Percentiles rank a stretch among this genome's conserved stretches.
Conservation (phyloP, 2,888 invertebrate species). For the Torymus aiolomorphi region DNA sequence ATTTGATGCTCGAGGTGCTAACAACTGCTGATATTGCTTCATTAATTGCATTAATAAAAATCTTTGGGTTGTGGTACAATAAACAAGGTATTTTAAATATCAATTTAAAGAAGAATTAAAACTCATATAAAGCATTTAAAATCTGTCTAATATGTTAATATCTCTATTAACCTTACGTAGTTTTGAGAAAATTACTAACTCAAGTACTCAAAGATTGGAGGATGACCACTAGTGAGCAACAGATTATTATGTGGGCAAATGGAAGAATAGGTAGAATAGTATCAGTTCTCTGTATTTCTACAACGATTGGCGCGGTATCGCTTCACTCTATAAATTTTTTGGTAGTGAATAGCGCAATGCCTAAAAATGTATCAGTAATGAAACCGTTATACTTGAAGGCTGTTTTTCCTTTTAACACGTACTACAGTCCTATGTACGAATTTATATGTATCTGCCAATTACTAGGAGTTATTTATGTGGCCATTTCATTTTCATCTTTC, state of each 20-base stretch:
- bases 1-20: constrained; percentile 45
- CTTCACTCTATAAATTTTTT: not conserved
- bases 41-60: constrained; percentile 28
- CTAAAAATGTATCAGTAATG: not conserved
- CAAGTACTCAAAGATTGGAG: constrained; percentile 38
- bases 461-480: constrained; percentile 55
- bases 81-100: constrained; percentile 37
- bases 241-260: constrained; percentile 30
- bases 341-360: not conserved
- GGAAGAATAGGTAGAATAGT: constrained; percentile 1
- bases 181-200: constrained; percentile 5
- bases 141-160: no score
- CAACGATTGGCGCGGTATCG: constrained; percentile 1
- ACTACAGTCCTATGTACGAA: constrained; percentile 60
- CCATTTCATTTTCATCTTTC: constrained; percentile 62
- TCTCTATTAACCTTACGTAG: not conserved
- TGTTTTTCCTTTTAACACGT: constrained; percentile 59
- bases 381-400: not conserved
- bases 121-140: no score
- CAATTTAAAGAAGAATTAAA: no score
- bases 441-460: constrained; percentile 64
- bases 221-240: constrained; percentile 1
- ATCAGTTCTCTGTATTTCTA: not conserved
- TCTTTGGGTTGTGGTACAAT: constrained; percentile 37
- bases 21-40: constrained; percentile 27